These are phyloP conservation scores for Agrotis puta DNA, from an alignment of 2,888 invertebrate genomes.

Conservation along the genomic window DNA sequence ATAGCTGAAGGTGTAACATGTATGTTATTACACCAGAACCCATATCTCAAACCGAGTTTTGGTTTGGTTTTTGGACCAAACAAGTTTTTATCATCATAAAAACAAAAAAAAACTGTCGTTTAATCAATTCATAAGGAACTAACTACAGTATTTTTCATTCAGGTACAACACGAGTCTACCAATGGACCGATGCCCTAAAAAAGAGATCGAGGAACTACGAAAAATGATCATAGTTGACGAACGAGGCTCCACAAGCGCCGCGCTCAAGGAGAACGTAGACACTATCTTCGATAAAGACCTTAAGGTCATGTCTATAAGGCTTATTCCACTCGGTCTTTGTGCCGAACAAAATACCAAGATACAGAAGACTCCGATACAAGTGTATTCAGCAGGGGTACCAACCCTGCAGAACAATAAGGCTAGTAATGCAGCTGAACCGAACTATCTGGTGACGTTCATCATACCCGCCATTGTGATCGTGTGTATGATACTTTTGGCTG, in stretches of 20 bases:
- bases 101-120: too few relatives aligned
- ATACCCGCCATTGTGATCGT: constrained; percentile 97
- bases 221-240: constrained; percentile 93
- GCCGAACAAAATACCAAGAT: constrained; percentile 86
- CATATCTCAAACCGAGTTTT: too few relatives aligned
- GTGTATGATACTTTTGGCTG: constrained; percentile 96
- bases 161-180: constrained; percentile 95
- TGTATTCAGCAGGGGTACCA: constrained; percentile 72
- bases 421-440: constrained; percentile 74
- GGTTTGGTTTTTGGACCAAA: too few relatives aligned
- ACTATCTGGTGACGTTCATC: constrained; percentile 95
- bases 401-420: constrained; percentile 79
- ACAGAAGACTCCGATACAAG: constrained; percentile 73
- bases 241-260: constrained; percentile 76
- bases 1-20: too few relatives aligned
- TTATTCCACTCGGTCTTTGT: constrained; percentile 92
- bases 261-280: constrained; percentile 91
- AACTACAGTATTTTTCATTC: constrained; percentile 52
- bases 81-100: too few relatives aligned
- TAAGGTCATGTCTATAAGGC: constrained; percentile 92
- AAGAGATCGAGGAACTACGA: constrained; percentile 94
- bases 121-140: too few relatives aligned
- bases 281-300: constrained; percentile 94
- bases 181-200: constrained; percentile 94
- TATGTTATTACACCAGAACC: too few relatives aligned